Percentiles rank a stretch among this genome's conserved stretches.
phyloP scores from a whole-genome alignment of 2,797 vertebrate species.

The Hydrocynus forskahlii region DNA sequence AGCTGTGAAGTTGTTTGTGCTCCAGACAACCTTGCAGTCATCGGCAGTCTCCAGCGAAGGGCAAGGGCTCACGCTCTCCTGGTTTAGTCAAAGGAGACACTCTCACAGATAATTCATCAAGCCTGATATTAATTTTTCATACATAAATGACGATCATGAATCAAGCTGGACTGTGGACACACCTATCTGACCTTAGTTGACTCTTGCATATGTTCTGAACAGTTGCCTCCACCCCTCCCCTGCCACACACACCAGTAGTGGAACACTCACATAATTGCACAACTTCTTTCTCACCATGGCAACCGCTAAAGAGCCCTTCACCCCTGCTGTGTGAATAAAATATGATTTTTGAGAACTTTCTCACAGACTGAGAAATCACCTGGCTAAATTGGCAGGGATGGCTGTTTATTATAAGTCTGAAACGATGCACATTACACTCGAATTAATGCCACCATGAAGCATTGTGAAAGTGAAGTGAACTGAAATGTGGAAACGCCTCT shows the following conservation, averaged over 20 bases:
- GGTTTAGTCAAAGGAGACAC: constrained; percentile 71
- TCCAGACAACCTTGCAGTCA: constrained; percentile 48
- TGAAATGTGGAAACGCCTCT: background rate
- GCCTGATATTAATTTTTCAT: constrained; percentile 71
- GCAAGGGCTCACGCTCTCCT: constrained; percentile 58
- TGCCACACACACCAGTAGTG: background rate
- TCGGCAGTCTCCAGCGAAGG: constrained; percentile 62
- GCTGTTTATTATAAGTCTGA: constrained; percentile 12
- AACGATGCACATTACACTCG: constrained; percentile 11
- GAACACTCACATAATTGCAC: background rate
- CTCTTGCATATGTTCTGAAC: constrained; percentile 66
- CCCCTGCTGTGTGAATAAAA: background rate
- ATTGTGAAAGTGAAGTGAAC: constrained; percentile 8
- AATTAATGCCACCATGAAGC: constrained; percentile 15
- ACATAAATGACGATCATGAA: constrained; percentile 78
- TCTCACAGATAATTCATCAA: constrained; percentile 74
- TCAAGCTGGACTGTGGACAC: constrained; percentile 66
- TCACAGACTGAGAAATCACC: constrained; percentile 16
- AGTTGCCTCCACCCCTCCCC: background rate
- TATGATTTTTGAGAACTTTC: background rate
- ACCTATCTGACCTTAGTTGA: constrained; percentile 68
- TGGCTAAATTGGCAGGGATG: constrained; percentile 22
- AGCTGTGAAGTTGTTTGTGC: constrained; percentile 36
- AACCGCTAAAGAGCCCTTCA: constrained; percentile 8
- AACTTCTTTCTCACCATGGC: constrained; percentile 31